Conservation (phyloP, 1,140 invertebrate species). For the Sipha flava region DNA sequence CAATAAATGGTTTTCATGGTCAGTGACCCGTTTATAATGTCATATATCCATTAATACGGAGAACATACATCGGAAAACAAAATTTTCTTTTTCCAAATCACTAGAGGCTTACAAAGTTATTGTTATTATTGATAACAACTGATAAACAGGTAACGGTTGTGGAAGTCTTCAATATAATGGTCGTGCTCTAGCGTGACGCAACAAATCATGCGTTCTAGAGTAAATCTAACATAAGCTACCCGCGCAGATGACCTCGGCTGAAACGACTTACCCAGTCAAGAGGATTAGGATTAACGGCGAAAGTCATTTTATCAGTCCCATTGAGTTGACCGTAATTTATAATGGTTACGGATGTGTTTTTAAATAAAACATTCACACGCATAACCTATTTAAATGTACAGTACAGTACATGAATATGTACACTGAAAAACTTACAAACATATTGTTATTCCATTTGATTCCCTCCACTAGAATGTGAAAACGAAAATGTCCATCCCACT, state of each 20-base stretch:
- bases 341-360: neutral
- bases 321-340: neutral
- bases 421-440: too few relatives aligned
- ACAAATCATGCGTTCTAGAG: neutral
- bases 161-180: neutral
- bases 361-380: neutral
- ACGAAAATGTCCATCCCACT: neutral
- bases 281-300: slow-evolving; percentile 1
- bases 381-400: neutral
- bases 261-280: neutral
- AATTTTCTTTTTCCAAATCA: neutral
- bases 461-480: too few relatives aligned
- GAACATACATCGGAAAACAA: neutral
- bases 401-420: too few relatives aligned
- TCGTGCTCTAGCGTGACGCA: neutral
- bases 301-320: neutral
- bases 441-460: too few relatives aligned
- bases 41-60: neutral
- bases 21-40: neutral
- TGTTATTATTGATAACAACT: neutral
- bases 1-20: neutral
- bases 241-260: neutral
- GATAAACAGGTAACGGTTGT: neutral
- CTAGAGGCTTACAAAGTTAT: neutral
- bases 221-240: neutral